A percentile compares a stretch with the other conserved stretches of the same genome.
Evolutionary conservation across 2,113 vertebrate genomes (phyloP).

Genomic region (Poeciliopsis retropinna): DNA sequence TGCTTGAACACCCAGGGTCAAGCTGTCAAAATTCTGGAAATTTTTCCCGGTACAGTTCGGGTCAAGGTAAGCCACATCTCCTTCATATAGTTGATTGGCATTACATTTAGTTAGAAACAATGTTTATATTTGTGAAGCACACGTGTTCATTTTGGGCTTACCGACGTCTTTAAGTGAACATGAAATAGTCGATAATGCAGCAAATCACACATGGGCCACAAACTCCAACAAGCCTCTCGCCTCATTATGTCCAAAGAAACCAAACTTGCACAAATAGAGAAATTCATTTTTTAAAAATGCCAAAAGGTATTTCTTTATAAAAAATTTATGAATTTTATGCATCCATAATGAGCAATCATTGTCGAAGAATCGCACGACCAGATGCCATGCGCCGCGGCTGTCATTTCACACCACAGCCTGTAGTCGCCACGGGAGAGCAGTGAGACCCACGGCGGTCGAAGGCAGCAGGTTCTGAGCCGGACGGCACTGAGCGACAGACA

Average conservation of each 20-base stretch:
- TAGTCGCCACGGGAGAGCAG: slow-evolving; percentile 57
- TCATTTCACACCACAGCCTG: slow-evolving; percentile 70
- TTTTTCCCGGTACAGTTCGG: slow-evolving; percentile 78
- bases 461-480: slow-evolving; percentile 22
- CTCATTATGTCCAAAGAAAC: neutral
- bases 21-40: slow-evolving; percentile 80
- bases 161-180: slow-evolving; percentile 19
- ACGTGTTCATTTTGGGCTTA: neutral
- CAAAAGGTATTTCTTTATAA: neutral
- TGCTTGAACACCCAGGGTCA: slow-evolving; percentile 84
- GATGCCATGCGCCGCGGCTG: slow-evolving; percentile 79
- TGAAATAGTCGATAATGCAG: slow-evolving; percentile 30
- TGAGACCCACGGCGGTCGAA: neutral
- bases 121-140: neutral
- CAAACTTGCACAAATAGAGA: neutral
- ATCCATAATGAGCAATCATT: slow-evolving; percentile 84
- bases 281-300: neutral
- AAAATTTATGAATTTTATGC: slow-evolving; percentile 75
- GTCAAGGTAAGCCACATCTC: slow-evolving; percentile 78
- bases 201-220: neutral
- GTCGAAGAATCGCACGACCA: slow-evolving; percentile 77
- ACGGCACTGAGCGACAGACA: slow-evolving; percentile 34
- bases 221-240: slow-evolving; percentile 24
- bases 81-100: neutral
- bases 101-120: neutral